phyloP scores from a whole-genome alignment of 1,140 invertebrate species.

The Geopemphigus sp. region DNA sequence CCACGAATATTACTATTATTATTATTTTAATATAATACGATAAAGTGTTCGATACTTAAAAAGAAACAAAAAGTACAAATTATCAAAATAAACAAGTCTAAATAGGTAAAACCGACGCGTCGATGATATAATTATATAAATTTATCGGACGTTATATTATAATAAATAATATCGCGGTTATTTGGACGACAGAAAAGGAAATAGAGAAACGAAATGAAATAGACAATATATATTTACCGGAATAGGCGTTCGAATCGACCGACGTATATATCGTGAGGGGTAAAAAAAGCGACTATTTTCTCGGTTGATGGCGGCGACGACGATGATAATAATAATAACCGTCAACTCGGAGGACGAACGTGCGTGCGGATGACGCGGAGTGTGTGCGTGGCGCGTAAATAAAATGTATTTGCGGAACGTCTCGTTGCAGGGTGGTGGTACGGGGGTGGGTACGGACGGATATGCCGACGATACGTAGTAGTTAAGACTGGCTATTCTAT shows the following conservation, averaged over 20 bases:
- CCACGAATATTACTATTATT: background rate
- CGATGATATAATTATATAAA: too few relatives aligned
- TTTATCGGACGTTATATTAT: too few relatives aligned
- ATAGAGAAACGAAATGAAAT: too few relatives aligned
- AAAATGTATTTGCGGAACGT: too few relatives aligned
- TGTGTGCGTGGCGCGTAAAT: too few relatives aligned
- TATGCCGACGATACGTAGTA: too few relatives aligned
- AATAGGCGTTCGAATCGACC: background rate
- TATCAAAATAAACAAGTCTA: background rate
- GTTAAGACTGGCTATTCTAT: too few relatives aligned
- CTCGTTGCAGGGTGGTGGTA: too few relatives aligned
- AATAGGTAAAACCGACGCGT: background rate
- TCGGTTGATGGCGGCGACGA: background rate
- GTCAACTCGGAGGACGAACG: background rate
- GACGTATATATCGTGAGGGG: background rate
- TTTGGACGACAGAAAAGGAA: too few relatives aligned
- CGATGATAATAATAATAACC: background rate
- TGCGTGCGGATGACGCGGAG: background rate
- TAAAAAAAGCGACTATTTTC: constrained; percentile 2
- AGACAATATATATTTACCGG: too few relatives aligned
- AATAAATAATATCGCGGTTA: too few relatives aligned
- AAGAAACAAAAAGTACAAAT: background rate
- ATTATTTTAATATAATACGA: background rate
- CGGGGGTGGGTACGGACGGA: too few relatives aligned
- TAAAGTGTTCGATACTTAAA: background rate